Evolutionary conservation across 1,140 invertebrate species (phyloP).

Genomic region (Euglossa dilemma): DNA sequence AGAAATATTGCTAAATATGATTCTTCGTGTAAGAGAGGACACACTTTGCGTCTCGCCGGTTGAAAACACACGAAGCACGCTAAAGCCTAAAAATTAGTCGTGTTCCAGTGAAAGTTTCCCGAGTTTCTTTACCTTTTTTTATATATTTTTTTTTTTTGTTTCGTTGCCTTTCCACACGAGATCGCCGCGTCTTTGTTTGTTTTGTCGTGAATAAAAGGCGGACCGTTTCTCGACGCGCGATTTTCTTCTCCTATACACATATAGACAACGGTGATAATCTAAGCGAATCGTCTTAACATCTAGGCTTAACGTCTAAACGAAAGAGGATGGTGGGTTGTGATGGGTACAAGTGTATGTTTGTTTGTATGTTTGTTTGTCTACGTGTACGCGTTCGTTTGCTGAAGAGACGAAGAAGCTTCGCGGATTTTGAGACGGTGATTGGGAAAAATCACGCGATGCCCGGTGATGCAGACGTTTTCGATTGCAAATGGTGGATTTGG

Average conservation of each 20-base stretch:
- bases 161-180: conserved; percentile 9
- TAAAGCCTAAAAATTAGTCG: conserved; percentile 13
- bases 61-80: conserved; percentile 4
- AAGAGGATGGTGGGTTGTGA: conserved; percentile 35
- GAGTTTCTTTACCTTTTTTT: too few species aligned
- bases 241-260: conserved; percentile 61
- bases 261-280: conserved; percentile 68
- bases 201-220: conserved; percentile 52
- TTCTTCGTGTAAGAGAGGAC: conserved; percentile 40
- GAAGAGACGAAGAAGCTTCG: too few species aligned
- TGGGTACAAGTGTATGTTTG: background rate
- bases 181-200: conserved; percentile 20
- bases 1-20: conserved; percentile 64
- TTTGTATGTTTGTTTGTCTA: conserved; percentile 7
- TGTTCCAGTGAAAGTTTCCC: too few species aligned
- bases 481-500: too few species aligned
- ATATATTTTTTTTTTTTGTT: too few species aligned
- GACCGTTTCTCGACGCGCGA: conserved; percentile 43
- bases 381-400: background rate
- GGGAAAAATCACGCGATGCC: too few species aligned
- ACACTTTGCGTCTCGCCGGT: conserved; percentile 9
- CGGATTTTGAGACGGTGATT: too few species aligned
- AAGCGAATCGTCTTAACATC: conserved; percentile 60
- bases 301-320: conserved; percentile 61
- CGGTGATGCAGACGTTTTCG: too few species aligned